Percentiles rank a stretch among this genome's conserved stretches.
Conservation (phyloP, 1,140 invertebrate genomes). For the Drosophila nannoptera region DNA sequence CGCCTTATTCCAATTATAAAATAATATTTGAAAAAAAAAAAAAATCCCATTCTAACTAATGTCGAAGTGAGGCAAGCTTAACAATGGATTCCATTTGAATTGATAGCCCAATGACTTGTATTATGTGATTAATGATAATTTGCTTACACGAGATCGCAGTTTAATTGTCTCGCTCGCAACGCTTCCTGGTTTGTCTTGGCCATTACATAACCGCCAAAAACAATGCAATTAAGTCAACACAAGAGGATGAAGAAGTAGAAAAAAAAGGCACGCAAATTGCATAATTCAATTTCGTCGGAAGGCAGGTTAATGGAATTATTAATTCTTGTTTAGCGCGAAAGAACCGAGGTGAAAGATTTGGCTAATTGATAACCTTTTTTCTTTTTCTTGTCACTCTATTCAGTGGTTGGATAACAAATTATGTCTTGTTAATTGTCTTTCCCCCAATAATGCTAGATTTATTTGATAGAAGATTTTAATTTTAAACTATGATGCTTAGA, state of each 20-base stretch:
- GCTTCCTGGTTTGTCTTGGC: slow-evolving; percentile 28
- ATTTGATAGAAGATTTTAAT: slow-evolving; percentile 31
- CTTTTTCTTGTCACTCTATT: slow-evolving; percentile 6
- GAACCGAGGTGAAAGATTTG: slow-evolving; percentile 4
- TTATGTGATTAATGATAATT: slow-evolving; percentile 41
- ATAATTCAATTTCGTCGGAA: slow-evolving; percentile 24
- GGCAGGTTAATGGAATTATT: slow-evolving; percentile 34
- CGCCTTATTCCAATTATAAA: not conserved
- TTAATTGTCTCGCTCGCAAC: slow-evolving; percentile 14
- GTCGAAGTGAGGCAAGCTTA: slow-evolving; percentile 3
- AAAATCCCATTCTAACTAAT: not conserved
- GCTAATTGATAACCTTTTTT: slow-evolving; percentile 9
- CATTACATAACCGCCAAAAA: slow-evolving; percentile 33
- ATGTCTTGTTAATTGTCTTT: slow-evolving; percentile 21
- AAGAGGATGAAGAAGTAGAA: not conserved
- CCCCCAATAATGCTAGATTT: not conserved
- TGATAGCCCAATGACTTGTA: slow-evolving; percentile 18
- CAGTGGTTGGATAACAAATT: slow-evolving; percentile 19
- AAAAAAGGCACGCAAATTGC: slow-evolving; percentile 17
- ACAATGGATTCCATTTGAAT: slow-evolving; percentile 25
- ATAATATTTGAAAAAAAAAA: not conserved
- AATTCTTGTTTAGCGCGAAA: slow-evolving; percentile 12
- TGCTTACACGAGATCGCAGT: slow-evolving; percentile 29
- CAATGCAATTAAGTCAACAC: slow-evolving; percentile 5
- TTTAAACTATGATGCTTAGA: slow-evolving; percentile 60